Evolutionary conservation across 53 echinoderm and acorn worm genomes (phyloP), one percentile per base, ranked within the genome.

Genomic region (Crossaster papposus): DNA sequence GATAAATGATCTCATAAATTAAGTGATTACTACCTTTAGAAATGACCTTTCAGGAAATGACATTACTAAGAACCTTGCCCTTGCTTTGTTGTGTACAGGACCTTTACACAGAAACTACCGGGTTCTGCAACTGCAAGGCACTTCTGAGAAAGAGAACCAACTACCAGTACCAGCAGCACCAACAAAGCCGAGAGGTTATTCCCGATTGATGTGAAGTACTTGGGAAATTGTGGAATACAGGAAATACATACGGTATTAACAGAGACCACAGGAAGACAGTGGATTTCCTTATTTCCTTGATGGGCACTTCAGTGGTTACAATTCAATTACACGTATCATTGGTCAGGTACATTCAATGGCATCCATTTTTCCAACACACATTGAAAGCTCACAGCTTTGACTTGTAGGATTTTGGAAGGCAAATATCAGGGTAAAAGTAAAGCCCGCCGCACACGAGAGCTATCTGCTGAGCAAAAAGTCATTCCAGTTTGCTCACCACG

Each of bases 211-310:
- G 58, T 4, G 34, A 28, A 74, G 36, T 33, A 74, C 75, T 33
- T 74, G 34, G 36, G 18, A 13, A 28, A 23, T 37, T 9, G 64
- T 64, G 29, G n/a, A n/a, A 37, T 51, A 68, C 85, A 72, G 85
- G 85, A 85, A 85, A 85, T 85, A n/a, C n/a, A n/a, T n/a, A n/a
- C n/a, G n/a, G 73, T 85, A 85, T 85, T 85, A 85, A 85, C 30
- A 85, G 53, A 30, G 22, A 73, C 52, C 74, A 72, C 85, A 85
- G 85, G 85, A 85, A 85, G n/a, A n/a, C n/a, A 85, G 85, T 50
- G 71, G 30, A 73, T 51, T 85, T 85, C n/a, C n/a, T n/a, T n/a
- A n/a, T n/a, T n/a, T n/a, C 85, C 85, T 85, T 73, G 22, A 85
- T 85, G 53, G 54, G 68, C 85, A 52, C 36, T 83, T 32, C 31